These are phyloP conservation scores for Drosophila recens DNA, from an alignment of 2,888 invertebrate genomes.

Conservation along the genomic window DNA sequence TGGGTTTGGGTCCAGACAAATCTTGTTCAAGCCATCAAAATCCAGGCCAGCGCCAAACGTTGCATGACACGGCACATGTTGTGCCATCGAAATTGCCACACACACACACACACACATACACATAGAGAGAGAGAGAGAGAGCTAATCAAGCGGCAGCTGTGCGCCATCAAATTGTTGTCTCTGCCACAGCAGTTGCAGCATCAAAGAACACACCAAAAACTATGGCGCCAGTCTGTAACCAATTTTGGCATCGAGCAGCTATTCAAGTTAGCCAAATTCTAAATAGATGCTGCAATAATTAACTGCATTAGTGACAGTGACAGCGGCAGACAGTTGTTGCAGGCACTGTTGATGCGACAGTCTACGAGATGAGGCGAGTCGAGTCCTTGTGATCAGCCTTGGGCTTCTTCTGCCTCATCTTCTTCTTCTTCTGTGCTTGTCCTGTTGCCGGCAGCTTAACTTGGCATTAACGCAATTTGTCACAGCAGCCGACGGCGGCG, in stretches of 20 bases:
- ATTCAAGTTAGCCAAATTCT: constrained; percentile 44
- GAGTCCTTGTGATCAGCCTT: constrained; percentile 7
- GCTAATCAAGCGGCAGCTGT: constrained; percentile 73
- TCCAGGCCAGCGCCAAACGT: constrained; percentile 42
- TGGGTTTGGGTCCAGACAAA: constrained; percentile 34
- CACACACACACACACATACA: constrained; percentile 6
- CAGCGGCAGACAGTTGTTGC: constrained; percentile 29
- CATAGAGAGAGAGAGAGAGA: neutral
- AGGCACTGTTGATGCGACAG: constrained; percentile 21
- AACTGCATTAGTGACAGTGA: constrained; percentile 64
- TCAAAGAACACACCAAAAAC: constrained; percentile 17
- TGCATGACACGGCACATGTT: constrained; percentile 60
- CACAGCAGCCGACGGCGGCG: constrained; percentile 52
- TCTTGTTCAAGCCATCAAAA: constrained; percentile 38
- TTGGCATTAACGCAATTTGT: constrained; percentile 78
- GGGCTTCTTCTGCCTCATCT: constrained; percentile 18
- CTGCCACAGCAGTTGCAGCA: constrained; percentile 22
- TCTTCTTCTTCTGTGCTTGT: constrained; percentile 8
- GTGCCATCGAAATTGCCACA: constrained; percentile 59
- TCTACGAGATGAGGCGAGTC: constrained; percentile 4
- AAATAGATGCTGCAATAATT: constrained; percentile 74
- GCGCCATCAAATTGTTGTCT: constrained; percentile 44
- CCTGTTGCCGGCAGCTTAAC: constrained; percentile 63
- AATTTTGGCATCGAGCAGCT: constrained; percentile 19
- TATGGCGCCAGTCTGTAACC: constrained; percentile 38